Evolutionary conservation across 2,888 invertebrate genomes (phyloP).

Genomic region (Cheilosia pagana): DNA sequence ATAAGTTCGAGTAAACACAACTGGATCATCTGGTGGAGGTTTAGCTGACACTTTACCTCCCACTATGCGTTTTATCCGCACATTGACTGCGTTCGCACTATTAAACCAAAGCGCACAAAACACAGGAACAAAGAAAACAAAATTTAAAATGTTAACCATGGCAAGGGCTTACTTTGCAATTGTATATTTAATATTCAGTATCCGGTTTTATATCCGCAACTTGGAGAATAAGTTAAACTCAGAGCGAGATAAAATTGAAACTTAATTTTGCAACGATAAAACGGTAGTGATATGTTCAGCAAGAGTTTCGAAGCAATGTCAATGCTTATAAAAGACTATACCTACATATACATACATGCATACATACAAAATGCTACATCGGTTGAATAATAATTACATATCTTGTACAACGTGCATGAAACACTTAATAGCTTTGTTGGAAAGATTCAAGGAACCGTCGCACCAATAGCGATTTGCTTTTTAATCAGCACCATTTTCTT

Average conservation of each 20-base stretch:
- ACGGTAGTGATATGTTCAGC: slow-evolving; percentile 12
- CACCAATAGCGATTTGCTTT: too few species aligned
- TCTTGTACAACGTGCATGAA: slow-evolving; percentile 19
- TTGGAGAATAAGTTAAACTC: neutral
- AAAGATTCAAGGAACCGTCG: neutral
- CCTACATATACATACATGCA: neutral
- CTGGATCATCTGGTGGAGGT: slow-evolving; percentile 89
- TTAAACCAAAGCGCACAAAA: slow-evolving; percentile 15
- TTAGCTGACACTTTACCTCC: slow-evolving; percentile 88
- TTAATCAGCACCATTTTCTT: too few species aligned
- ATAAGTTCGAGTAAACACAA: slow-evolving; percentile 87
- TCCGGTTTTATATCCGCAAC: slow-evolving; percentile 1
- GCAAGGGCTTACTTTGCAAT: neutral
- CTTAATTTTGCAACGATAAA: neutral
- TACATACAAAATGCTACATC: slow-evolving; percentile 15
- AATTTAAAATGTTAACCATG: slow-evolving; percentile 1
- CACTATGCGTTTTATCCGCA: slow-evolving; percentile 85
- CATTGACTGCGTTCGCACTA: neutral
- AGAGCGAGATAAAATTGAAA: neutral
- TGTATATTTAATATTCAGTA: neutral
- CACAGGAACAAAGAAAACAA: slow-evolving; percentile 3
- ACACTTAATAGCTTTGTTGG: neutral
- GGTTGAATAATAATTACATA: slow-evolving; percentile 42
- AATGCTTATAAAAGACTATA: neutral
- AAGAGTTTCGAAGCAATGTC: slow-evolving; percentile 21